Percentiles rank a stretch among this genome's conserved stretches.
These are phyloP conservation scores for Ylistrum balloti DNA, from an alignment of 1,140 invertebrate genomes.

Conservation along the genomic window DNA sequence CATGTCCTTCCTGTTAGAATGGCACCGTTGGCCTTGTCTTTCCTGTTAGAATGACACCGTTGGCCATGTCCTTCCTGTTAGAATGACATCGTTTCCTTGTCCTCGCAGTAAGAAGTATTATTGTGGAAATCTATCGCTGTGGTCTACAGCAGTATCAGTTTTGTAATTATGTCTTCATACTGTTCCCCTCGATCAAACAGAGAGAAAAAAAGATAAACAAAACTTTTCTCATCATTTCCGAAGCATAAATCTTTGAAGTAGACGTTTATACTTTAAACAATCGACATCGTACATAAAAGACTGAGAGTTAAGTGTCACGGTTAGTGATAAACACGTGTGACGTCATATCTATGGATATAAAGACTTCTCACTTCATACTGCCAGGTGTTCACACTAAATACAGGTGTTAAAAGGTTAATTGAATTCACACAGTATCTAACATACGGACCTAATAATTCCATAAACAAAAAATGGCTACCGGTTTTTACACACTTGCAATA, in stretches of 20 bases:
- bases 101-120: too few relatives aligned
- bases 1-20: too few relatives aligned
- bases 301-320: background rate
- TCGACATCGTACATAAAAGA: background rate
- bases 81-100: too few relatives aligned
- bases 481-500: background rate
- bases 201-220: too few relatives aligned
- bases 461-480: background rate
- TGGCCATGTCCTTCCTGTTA: too few relatives aligned
- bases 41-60: too few relatives aligned
- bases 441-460: background rate
- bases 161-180: too few relatives aligned
- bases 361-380: background rate
- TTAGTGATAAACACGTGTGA: background rate
- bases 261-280: background rate
- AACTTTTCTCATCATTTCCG: too few relatives aligned
- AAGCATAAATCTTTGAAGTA: background rate
- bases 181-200: too few relatives aligned
- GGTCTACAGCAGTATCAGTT: too few relatives aligned
- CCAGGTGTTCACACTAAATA: background rate
- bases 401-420: background rate
- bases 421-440: background rate
- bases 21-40: too few relatives aligned
- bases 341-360: background rate
- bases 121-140: too few relatives aligned